A percentile compares a stretch with the other conserved stretches of the same genome.
Evolutionary conservation across 2,113 vertebrate species (phyloP).

Genomic region (Brienomyrus longianalis): DNA sequence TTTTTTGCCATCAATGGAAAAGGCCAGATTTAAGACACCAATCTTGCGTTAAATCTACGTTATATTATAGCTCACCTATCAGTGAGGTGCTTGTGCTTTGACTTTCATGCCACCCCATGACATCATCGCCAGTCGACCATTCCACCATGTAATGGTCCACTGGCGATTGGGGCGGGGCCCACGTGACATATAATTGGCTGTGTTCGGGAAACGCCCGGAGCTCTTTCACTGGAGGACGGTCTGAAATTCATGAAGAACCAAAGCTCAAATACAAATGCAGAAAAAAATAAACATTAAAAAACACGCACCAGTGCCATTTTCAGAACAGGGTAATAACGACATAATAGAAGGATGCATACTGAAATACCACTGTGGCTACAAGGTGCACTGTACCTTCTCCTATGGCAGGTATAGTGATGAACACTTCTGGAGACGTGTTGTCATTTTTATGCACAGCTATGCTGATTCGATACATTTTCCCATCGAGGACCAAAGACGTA

Average conservation of each 20-base stretch:
- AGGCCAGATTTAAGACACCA: background rate
- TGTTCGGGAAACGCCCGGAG: background rate
- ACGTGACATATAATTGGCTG: background rate
- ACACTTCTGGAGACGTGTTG: background rate
- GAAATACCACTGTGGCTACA: background rate
- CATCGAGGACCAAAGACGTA: background rate
- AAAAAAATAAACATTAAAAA: background rate
- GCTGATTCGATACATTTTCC: background rate
- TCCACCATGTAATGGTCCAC: constrained; percentile 4
- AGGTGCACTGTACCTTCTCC: background rate
- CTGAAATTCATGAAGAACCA: background rate
- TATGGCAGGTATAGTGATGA: background rate
- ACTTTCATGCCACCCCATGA: background rate
- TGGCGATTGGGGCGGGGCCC: background rate
- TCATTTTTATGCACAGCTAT: constrained; percentile 3
- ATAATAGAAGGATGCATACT: background rate
- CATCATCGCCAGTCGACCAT: background rate
- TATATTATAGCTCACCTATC: background rate
- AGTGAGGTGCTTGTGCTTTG: background rate
- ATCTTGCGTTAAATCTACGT: background rate
- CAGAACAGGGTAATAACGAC: background rate
- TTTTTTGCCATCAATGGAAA: background rate
- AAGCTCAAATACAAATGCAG: background rate
- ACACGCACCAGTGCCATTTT: background rate
- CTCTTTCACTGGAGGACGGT: background rate